Evolutionary conservation across 1,140 invertebrate species (phyloP).

Genomic region (Tetraneura akinire): DNA sequence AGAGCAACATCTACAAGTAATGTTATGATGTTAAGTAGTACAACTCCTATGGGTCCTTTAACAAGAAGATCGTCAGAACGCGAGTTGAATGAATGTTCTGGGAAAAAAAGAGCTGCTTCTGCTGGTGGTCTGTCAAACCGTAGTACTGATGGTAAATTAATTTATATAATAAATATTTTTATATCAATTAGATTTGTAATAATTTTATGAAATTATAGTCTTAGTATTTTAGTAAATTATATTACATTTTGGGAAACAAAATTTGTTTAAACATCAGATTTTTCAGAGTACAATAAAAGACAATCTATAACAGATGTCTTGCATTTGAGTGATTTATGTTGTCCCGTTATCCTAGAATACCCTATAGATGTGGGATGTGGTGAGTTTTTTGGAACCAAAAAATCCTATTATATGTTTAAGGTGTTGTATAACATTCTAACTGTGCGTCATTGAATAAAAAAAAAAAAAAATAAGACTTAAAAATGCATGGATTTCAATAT

Average conservation of each 20-base stretch:
- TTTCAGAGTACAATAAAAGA: constrained; percentile 46
- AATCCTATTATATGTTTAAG: constrained; percentile 6
- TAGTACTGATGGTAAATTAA: constrained; percentile 27
- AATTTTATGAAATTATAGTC: no score
- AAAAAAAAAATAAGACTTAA: no score
- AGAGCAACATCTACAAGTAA: constrained; percentile 85
- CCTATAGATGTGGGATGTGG: constrained; percentile 28
- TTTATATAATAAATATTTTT: background rate
- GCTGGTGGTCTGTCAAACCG: constrained; percentile 65
- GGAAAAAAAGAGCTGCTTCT: constrained; percentile 79
- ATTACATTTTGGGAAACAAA: background rate
- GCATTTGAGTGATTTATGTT: constrained; percentile 37
- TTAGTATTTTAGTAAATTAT: background rate
- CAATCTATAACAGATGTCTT: constrained; percentile 18
- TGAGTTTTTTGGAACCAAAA: constrained; percentile 33
- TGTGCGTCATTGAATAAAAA: no score
- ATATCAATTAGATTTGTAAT: background rate
- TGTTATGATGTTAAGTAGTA: constrained; percentile 65
- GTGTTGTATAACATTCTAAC: background rate
- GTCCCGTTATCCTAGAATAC: constrained; percentile 39
- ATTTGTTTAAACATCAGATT: constrained; percentile 18
- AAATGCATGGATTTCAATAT: background rate
- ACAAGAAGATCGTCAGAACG: constrained; percentile 80
- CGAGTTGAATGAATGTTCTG: constrained; percentile 71
- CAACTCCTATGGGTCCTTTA: constrained; percentile 64